Base-by-base conservation (phyloP, 2,113 vertebrate species). In the Brevimyrus niger region DNA sequence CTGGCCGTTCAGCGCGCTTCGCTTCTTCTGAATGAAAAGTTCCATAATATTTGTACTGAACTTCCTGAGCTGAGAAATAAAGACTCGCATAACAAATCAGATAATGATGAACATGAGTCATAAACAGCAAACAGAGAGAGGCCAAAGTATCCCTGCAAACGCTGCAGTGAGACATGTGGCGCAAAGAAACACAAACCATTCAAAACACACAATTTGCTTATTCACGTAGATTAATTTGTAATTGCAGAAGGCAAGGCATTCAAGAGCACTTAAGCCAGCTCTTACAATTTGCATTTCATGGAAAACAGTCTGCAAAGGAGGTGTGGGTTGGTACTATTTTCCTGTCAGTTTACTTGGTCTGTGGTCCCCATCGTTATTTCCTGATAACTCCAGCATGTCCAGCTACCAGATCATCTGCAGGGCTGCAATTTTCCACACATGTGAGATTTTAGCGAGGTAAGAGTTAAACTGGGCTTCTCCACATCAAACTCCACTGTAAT, bases 391-490 rank as follows among this genome's bases (percentile, higher is more conserved):
- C 83, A n/a, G 44, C 17, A 31, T 69, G 4, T 69, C 9, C n/a
- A 13, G 19, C 73, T 4, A 44, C 46, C 10, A 58, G 46, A 47
- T 46, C 21, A 84, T 10, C 35, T 13, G 23, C 82, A 84, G 42
- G 76, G 17, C 7, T 84, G 46, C 42, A 46, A 85, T 85, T 85
- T 86, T 86, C 2, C 11, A 7, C n/a, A 50, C 10, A 27, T 85
- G n/a, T 86, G 46, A 27, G 13, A 11, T 23, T 86, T 86, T 15
- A 86, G 47, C 4, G n/a, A 86, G 83, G 83, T 15, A 48, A 48
- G 83, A 50, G 83, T 86, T 86, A 86, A 86, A n/a, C 83, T 15
- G n/a, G 83, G 83, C 83, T 86, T 50, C 47, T 47, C 23, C 6
- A 50, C 83, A 27, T 13, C 83, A 50, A 47, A 84, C 46, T 84